Conservation (phyloP, 2,888 invertebrate species). For the Drosophila villosipedis region DNA sequence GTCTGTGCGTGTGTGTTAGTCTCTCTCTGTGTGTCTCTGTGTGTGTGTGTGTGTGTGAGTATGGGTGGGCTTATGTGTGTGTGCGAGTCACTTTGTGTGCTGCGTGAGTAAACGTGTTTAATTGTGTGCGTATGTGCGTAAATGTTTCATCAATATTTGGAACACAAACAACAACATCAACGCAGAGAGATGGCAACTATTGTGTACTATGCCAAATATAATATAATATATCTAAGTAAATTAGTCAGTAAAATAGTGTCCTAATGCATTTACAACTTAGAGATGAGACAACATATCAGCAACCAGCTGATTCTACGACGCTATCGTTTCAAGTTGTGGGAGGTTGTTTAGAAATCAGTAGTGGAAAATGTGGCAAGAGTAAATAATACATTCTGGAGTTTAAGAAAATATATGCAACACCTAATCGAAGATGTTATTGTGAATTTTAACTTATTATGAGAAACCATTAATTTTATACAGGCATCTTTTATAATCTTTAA, state of each 20-base stretch:
- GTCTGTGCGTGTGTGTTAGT: conserved; percentile 26
- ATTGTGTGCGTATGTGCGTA: conserved; percentile 77
- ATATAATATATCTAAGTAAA: conserved; percentile 48
- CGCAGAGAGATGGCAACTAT: conserved; percentile 54
- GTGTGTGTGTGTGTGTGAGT: neutral
- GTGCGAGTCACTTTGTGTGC: conserved; percentile 48
- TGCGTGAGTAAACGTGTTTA: conserved; percentile 75
- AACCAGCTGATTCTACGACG: neutral
- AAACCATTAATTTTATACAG: neutral
- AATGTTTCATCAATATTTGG: conserved; percentile 80
- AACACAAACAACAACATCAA: conserved; percentile 57
- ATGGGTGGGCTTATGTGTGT: conserved; percentile 27
- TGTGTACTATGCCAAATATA: conserved; percentile 18
- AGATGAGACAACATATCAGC: conserved; percentile 32
- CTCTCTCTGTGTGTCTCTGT: conserved; percentile 27
- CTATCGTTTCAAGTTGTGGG: conserved; percentile 8
- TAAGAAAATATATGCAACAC: neutral
- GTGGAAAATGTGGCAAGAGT: too few species aligned
- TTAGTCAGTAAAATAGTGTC: conserved; percentile 63
- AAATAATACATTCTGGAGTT: too few species aligned
- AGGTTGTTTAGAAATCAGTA: neutral
- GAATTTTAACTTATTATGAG: neutral
- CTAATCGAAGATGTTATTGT: neutral
- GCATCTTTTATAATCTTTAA: neutral
- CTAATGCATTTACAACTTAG: conserved; percentile 57